Evolutionary conservation across 2,113 vertebrate species (phyloP), one percentile per base, ranked within the genome.

Genomic region (Chaetodon trifascialis): DNA sequence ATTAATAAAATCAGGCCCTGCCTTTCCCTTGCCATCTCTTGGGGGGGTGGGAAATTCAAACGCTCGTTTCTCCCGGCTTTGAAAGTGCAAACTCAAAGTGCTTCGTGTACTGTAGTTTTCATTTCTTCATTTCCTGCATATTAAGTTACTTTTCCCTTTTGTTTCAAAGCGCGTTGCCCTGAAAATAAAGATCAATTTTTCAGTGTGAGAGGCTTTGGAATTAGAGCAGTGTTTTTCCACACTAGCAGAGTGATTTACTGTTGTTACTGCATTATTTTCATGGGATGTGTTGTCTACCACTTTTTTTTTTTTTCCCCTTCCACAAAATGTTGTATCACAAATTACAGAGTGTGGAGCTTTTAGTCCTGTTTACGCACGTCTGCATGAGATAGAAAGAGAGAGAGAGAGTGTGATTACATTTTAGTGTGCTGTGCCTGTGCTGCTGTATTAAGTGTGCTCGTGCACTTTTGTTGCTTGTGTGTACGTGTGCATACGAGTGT

Each of bases 1-100:
- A 94, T 95, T 94, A 95, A 95, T 95, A 93, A 94, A 95, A 95
- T 94, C 94, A 89, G 91, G 89, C 92, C 90, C 92, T 93, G 89
- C 91, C 93, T 93, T 92, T 90, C 86, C 90, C 91, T 87, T 79
- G 88, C 90, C 79, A 92, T 94, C 90, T 93, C 94, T 93, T 91
- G 92, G 91, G 92, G 90, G 78, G 91, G 81, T 68, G 86, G 89
- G 87, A 83, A 86, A 94, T 95, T 95, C 92, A 95, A 95, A 94
- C 86, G 89, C 82, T 93, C 87, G 76, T 93, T 94, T 93, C 93
- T 93, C 84, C 88, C 78, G 73, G 87, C 89, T 94, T 95, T 93
- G 92, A 94, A 93, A 94, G 85, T 86, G 93, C 93, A 94, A 94
- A 94, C 91, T 94, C 92, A 94, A 93, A 94, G 91, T 92, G 92